Evolutionary conservation across 2,888 invertebrate species (phyloP), one percentile per base, ranked within the genome.

Genomic region (Atherix ibis): DNA sequence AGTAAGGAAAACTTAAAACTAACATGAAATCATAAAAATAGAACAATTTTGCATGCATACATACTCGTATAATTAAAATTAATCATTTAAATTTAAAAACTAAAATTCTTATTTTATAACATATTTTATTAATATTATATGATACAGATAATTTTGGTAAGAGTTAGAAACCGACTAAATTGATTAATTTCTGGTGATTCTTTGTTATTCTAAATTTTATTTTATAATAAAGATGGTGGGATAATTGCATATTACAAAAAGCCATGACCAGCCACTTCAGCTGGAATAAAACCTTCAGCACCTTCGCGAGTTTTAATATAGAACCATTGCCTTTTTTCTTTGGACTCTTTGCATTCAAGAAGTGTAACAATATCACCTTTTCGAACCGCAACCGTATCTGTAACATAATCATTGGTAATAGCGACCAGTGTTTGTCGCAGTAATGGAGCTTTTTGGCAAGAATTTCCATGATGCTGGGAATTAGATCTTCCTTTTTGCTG

Each of bases 321-420:
- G 56, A 82, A 82, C 82, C 82, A 83, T 38, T 80, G 79, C 2
- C 68, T 65, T 40, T 68, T 67, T 25, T 70, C 69, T 46, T 69
- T 68, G n/a, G 51, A 66, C 56, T 59, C 57, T 34, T 54, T 67
- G 58, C 44, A 69, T 63, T 53, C 68, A 31, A 81, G 63, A 41
- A 83, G 58, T 25, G 72, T 71, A 1, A 83, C 82, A 5, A 83
- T 81, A 46, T 83, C 82, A 1, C 81, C 81, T 51, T 76, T 74
- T 27, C 62, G 59, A 31, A 82, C 77, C 25, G 70, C 65, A 36
- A 80, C 62, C 43, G 71, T 71, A 37, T 66, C 62, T 12, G 64
- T 68, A 47, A 66, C 59, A 49, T 72, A 82, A 58, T 81, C 75
- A 53, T 67, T 67, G 36, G 71, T 71, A 43, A 81, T 74, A 28